phyloP scores from a whole-genome alignment of 1,140 invertebrate species.

The Drosophila malerkotliana region DNA sequence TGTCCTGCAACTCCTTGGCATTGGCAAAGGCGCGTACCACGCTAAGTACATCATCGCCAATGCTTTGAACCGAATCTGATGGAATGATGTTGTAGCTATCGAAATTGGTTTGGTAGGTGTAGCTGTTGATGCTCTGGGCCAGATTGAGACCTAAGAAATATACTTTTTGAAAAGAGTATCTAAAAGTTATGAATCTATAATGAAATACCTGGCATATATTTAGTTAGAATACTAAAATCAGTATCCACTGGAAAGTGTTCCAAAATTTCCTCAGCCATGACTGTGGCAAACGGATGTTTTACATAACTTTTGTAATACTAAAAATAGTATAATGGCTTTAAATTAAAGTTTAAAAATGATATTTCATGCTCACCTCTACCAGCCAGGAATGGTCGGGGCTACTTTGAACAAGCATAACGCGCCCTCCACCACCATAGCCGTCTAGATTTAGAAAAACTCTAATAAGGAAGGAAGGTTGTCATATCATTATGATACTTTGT shows the following conservation, averaged over 20 bases:
- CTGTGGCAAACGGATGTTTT: slow-evolving; percentile 94
- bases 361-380: slow-evolving; percentile 85
- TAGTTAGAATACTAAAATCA: slow-evolving; percentile 86
- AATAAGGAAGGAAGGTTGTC: not conserved
- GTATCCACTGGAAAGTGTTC: slow-evolving; percentile 97
- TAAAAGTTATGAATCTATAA: not conserved
- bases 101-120: slow-evolving; percentile 95
- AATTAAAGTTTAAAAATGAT: not conserved
- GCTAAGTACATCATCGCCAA: not conserved
- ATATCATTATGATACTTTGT: not conserved
- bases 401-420: slow-evolving; percentile 97
- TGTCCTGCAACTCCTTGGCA: not conserved
- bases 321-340: slow-evolving; percentile 31
- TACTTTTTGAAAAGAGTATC: not conserved
- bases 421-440: slow-evolving; percentile 96
- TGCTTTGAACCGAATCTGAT: not conserved
- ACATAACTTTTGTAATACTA: slow-evolving; percentile 92
- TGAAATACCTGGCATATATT: not conserved
- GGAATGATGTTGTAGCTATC: slow-evolving; percentile 86
- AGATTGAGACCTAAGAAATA: slow-evolving; percentile 92
- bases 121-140: slow-evolving; percentile 96
- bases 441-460: slow-evolving; percentile 94
- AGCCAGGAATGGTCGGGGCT: slow-evolving; percentile 96
- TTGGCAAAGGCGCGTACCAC: not conserved
- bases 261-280: slow-evolving; percentile 97